Evolutionary conservation across 2,888 invertebrate genomes (phyloP).

Genomic region (Rotaria socialis): DNA sequence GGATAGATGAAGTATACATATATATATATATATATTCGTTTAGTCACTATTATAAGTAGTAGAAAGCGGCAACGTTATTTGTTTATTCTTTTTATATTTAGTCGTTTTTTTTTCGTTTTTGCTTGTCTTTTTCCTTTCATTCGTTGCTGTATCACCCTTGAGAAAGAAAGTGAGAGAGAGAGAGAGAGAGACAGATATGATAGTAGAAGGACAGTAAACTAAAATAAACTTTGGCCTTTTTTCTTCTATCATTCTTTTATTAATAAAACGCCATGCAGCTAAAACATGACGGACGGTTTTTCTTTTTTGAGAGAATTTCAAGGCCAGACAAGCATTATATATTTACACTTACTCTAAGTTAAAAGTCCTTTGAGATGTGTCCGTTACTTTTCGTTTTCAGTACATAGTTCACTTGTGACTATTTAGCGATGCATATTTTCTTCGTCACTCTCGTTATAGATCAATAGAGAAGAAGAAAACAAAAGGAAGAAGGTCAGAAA

Average conservation of each 20-base stretch:
- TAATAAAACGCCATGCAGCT: background rate
- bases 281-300: background rate
- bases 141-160: background rate
- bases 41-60: background rate
- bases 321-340: background rate
- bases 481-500: background rate
- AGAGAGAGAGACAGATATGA: too few relatives aligned
- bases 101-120: background rate
- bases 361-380: background rate
- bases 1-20: background rate
- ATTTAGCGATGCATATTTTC: background rate
- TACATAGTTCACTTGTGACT: too few relatives aligned
- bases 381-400: background rate
- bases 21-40: background rate
- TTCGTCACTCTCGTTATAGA: background rate
- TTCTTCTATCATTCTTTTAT: constrained; percentile 1
- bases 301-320: background rate
- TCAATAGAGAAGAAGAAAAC: background rate
- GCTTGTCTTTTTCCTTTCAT: background rate
- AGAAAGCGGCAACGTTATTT: background rate
- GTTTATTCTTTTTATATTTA: background rate
- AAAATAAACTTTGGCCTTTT: constrained; percentile 26
- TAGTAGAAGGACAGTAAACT: background rate
- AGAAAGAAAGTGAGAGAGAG: background rate
- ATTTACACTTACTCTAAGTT: background rate